Percentiles rank a stretch among this genome's conserved stretches.
Evolutionary conservation across 2,888 invertebrate species (phyloP).

Genomic region (Sycophila texana): DNA sequence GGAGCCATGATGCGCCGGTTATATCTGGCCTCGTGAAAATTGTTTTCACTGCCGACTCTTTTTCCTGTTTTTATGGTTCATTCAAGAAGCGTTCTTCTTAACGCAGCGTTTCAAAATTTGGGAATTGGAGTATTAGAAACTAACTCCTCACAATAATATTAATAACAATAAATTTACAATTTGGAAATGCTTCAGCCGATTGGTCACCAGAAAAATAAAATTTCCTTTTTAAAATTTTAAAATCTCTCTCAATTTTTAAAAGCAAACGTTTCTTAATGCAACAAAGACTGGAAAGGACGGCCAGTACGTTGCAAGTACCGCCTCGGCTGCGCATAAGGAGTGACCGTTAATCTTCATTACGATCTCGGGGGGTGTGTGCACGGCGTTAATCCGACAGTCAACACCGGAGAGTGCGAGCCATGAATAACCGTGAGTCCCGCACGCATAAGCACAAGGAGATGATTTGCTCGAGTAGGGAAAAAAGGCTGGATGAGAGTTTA

Average conservation of each 20-base stretch:
- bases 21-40: slow-evolving; percentile 18
- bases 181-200: too few relatives aligned
- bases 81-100: neutral
- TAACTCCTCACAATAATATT: too few relatives aligned
- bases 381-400: slow-evolving; percentile 37
- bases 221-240: too few relatives aligned
- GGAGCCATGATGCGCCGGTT: neutral
- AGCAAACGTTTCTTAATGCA: too few relatives aligned
- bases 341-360: slow-evolving; percentile 55
- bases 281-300: too few relatives aligned
- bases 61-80: neutral
- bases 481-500: slow-evolving; percentile 12
- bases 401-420: slow-evolving; percentile 5
- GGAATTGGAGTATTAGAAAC: too few relatives aligned
- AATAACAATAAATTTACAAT: too few relatives aligned
- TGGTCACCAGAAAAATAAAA: too few relatives aligned
- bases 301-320: too few relatives aligned
- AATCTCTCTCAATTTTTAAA: too few relatives aligned
- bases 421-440: slow-evolving; percentile 18
- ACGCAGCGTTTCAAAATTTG: neutral
- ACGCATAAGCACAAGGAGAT: neutral
- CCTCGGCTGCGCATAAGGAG: slow-evolving; percentile 3
- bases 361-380: slow-evolving; percentile 8
- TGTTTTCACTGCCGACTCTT: slow-evolving; percentile 10
- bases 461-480: neutral